Conservation (phyloP, 2,113 vertebrate species). For the Cervus canadensis region DNA sequence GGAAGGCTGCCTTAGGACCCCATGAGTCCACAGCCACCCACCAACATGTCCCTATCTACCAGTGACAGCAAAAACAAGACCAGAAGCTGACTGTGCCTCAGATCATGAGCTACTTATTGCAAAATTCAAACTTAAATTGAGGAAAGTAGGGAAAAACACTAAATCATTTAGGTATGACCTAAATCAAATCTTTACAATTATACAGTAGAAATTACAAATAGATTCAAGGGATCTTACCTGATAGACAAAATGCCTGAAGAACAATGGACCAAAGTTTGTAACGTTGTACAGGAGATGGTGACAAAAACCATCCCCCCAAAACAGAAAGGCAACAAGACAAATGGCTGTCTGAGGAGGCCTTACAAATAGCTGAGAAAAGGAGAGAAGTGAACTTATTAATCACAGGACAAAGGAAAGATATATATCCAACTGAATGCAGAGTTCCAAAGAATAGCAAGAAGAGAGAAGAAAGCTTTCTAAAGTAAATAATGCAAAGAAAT, state of each 20-base stretch:
- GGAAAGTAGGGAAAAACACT: not conserved
- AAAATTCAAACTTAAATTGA: not conserved
- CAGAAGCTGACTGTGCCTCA: not conserved
- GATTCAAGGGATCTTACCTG: not conserved
- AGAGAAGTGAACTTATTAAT: not conserved
- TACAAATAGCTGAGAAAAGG: not conserved
- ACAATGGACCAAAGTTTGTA: not conserved
- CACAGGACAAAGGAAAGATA: not conserved
- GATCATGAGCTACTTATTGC: not conserved
- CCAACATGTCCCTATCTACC: not conserved
- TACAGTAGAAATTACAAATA: not conserved
- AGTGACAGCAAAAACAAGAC: not conserved
- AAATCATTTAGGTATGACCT: not conserved
- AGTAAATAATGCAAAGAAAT: not conserved
- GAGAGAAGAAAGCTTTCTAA: not conserved
- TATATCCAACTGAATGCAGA: not conserved
- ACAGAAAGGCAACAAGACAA: not conserved
- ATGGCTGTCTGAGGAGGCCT: not conserved
- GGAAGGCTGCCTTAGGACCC: not conserved
- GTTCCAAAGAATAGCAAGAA: not conserved
- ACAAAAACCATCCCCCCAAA: not conserved
- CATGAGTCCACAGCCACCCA: not conserved
- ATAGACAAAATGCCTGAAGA: not conserved
- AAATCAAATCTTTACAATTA: not conserved
- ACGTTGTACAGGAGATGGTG: not conserved